Conservation (phyloP, 2,888 invertebrate species). For the Tetheella fluctuosa region DNA sequence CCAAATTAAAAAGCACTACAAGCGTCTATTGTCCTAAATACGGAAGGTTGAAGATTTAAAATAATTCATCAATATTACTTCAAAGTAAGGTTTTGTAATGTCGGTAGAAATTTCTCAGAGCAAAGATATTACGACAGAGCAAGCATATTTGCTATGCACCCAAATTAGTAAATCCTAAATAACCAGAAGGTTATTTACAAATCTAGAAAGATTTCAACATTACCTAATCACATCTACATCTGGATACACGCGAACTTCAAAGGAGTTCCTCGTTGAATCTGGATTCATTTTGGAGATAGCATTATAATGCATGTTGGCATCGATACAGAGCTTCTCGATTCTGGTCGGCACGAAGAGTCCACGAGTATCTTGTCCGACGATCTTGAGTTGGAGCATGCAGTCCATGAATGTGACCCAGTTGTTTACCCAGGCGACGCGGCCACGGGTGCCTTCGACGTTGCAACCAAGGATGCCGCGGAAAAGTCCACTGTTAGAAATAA, state of each 20-base stretch:
- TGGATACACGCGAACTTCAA: conserved; percentile 77
- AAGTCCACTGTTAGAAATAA: conserved; percentile 68
- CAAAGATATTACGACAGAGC: background rate
- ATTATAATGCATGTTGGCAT: conserved; percentile 85
- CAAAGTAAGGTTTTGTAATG: too few species aligned
- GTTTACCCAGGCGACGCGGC: conserved; percentile 87
- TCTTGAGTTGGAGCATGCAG: conserved; percentile 93
- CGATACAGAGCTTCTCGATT: conserved; percentile 88
- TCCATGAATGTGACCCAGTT: conserved; percentile 96
- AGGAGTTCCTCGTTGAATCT: conserved; percentile 69
- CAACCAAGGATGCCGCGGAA: conserved; percentile 85
- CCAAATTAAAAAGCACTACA: background rate
- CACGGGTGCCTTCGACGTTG: conserved; percentile 78
- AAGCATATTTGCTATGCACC: background rate
- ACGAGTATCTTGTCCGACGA: conserved; percentile 87
- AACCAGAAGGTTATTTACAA: background rate
- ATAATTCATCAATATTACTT: too few species aligned
- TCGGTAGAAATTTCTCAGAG: too few species aligned
- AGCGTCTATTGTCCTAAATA: too few species aligned
- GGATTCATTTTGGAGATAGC: conserved; percentile 77
- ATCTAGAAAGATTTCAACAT: conserved; percentile 20
- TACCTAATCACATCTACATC: conserved; percentile 80
- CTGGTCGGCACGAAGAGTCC: conserved; percentile 90
- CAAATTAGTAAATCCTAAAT: too few species aligned
- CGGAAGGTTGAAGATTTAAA: too few species aligned